Percentiles rank a stretch among this genome's conserved stretches.
Evolutionary conservation across 1,140 invertebrate genomes (phyloP).

Genomic region (Magallana angulata): DNA sequence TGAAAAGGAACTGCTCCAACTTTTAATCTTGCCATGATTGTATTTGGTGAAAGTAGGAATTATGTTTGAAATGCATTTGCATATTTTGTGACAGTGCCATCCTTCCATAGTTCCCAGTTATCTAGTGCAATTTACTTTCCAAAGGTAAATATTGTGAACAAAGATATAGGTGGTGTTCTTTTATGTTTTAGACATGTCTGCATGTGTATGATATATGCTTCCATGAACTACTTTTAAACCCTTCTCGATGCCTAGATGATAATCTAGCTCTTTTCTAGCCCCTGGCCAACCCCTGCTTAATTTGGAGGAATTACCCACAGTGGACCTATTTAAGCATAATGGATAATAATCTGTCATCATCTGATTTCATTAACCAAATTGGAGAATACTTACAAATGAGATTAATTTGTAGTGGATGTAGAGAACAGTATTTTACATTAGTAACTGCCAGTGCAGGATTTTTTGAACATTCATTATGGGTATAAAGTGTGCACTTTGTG

Average conservation of each 20-base stretch:
- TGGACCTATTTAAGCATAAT: conserved; percentile 13
- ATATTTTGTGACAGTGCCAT: conserved; percentile 5
- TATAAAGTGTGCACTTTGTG: neutral
- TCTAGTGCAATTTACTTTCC: conserved; percentile 35
- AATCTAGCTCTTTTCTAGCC: neutral
- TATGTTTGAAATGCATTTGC: neutral
- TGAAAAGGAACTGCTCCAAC: neutral
- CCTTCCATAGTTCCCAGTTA: neutral
- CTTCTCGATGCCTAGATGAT: neutral
- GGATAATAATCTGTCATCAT: neutral
- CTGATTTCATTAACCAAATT: conserved; percentile 4
- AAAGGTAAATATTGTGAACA: conserved; percentile 33
- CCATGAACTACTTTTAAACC: conserved; percentile 7
- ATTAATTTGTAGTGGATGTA: conserved; percentile 14
- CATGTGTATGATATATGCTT: conserved; percentile 31
- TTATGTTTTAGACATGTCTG: conserved; percentile 14
- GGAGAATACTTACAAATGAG: neutral
- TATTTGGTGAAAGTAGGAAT: neutral
- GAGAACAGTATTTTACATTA: neutral
- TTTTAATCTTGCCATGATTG: neutral
- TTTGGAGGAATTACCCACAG: neutral
- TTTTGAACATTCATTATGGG: neutral
- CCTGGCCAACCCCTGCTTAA: neutral
- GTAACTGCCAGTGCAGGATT: neutral
- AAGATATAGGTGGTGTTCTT: conserved; percentile 5